phyloP scores from a whole-genome alignment of 2,888 invertebrate species.

The Mystacides longicornis region DNA sequence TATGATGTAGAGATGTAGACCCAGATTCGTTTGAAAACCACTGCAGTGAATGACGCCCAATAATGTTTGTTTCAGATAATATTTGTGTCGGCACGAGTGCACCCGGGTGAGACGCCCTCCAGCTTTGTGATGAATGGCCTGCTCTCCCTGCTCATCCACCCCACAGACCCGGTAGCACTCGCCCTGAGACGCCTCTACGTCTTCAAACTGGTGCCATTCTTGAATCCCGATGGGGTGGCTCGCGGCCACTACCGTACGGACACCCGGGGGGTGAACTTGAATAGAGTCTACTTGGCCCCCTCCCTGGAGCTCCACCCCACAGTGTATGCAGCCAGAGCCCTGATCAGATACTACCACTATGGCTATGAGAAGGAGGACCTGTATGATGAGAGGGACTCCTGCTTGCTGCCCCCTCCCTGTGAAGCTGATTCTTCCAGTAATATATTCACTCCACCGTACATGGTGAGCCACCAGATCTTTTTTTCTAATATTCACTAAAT shows the following conservation, averaged over 20 bases:
- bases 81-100: slow-evolving; percentile 81
- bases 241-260: slow-evolving; percentile 83
- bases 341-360: slow-evolving; percentile 68
- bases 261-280: slow-evolving; percentile 79
- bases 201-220: slow-evolving; percentile 83
- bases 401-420: slow-evolving; percentile 27
- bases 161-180: slow-evolving; percentile 68
- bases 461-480: slow-evolving; percentile 16
- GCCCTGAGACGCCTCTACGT: slow-evolving; percentile 68
- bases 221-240: slow-evolving; percentile 88
- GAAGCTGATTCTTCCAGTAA: slow-evolving; percentile 34
- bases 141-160: slow-evolving; percentile 66
- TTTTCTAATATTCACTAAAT: too few species aligned
- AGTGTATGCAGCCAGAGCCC: slow-evolving; percentile 74
- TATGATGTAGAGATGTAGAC: too few species aligned
- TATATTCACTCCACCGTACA: slow-evolving; percentile 28
- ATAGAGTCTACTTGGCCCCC: slow-evolving; percentile 79
- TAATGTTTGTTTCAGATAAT: slow-evolving; percentile 60
- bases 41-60: too few species aligned
- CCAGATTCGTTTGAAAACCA: too few species aligned
- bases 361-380: slow-evolving; percentile 56
- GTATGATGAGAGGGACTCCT: slow-evolving; percentile 26
- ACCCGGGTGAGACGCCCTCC: slow-evolving; percentile 88
- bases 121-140: slow-evolving; percentile 88
- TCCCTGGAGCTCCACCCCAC: slow-evolving; percentile 68